Evolutionary conservation across 2,797 vertebrate species (phyloP).

Genomic region (Rhinichthys osculus): DNA sequence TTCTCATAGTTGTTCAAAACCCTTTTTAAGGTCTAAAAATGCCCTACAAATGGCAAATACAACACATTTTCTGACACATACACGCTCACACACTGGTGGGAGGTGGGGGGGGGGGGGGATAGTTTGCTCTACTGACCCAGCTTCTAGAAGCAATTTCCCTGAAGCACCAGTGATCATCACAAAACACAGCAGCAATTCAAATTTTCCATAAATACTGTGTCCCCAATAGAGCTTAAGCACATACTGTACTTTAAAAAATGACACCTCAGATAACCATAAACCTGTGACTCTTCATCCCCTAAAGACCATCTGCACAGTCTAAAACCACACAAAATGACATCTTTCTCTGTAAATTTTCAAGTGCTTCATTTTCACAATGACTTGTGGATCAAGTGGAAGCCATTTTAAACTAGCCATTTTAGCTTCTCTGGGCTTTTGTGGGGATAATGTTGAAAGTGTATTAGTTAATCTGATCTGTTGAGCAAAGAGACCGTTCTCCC

Average conservation of each 20-base stretch:
- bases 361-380: background rate
- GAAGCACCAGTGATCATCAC: conserved; percentile 18
- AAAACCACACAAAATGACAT: conserved; percentile 2
- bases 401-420: conserved; percentile 31
- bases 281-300: background rate
- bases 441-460: conserved; percentile 31
- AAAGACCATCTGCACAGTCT: conserved; percentile 6
- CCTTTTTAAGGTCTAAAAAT: background rate
- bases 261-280: conserved; percentile 5
- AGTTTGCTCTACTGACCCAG: conserved; percentile 42
- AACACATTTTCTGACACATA: background rate
- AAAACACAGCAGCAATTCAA: conserved; percentile 28
- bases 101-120: too few species aligned
- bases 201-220: conserved; percentile 18
- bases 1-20: conserved; percentile 1
- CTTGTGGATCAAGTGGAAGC: conserved; percentile 34
- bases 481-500: conserved; percentile 28
- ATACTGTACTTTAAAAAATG: conserved; percentile 12
- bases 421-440: conserved; percentile 22
- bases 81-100: background rate
- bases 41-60: background rate
- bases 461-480: conserved; percentile 22
- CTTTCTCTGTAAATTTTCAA: background rate
- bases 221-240: conserved; percentile 14
- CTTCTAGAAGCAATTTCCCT: conserved; percentile 39